Evolutionary conservation across 2,888 invertebrate genomes (phyloP).

Genomic region (Melanotus villosus): DNA sequence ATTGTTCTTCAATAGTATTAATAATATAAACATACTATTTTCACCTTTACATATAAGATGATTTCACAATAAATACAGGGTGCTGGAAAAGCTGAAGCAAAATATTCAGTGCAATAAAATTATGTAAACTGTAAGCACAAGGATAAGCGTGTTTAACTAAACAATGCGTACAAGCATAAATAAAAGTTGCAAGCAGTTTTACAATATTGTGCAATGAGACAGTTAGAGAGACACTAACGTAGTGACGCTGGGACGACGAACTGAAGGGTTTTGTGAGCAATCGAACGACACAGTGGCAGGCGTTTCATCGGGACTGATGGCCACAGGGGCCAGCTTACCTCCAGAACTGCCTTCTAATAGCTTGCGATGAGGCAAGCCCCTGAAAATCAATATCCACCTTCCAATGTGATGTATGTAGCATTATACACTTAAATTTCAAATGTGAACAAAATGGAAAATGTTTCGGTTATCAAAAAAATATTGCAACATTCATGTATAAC

Average conservation of each 20-base stretch:
- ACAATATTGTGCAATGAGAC: conserved; percentile 33
- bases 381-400: conserved; percentile 64
- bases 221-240: conserved; percentile 68
- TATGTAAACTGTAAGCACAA: neutral
- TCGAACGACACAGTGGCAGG: conserved; percentile 61
- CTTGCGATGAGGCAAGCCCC: conserved; percentile 71
- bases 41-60: no score
- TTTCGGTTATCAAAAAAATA: no score
- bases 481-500: no score
- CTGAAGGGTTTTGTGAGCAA: conserved; percentile 59
- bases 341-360: conserved; percentile 66
- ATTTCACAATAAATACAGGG: no score
- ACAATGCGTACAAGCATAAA: neutral
- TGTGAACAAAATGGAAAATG: neutral
- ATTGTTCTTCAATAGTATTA: no score
- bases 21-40: no score
- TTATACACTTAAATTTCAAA: neutral
- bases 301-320: conserved; percentile 72
- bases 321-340: conserved; percentile 72
- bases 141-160: no score
- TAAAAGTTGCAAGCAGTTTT: conserved; percentile 1
- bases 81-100: no score
- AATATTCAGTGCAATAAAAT: neutral
- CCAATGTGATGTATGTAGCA: conserved; percentile 36
- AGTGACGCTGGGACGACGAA: conserved; percentile 72